Base-by-base conservation (phyloP, 2,888 invertebrate genomes). In the Pandemis cinnamomeana region DNA sequence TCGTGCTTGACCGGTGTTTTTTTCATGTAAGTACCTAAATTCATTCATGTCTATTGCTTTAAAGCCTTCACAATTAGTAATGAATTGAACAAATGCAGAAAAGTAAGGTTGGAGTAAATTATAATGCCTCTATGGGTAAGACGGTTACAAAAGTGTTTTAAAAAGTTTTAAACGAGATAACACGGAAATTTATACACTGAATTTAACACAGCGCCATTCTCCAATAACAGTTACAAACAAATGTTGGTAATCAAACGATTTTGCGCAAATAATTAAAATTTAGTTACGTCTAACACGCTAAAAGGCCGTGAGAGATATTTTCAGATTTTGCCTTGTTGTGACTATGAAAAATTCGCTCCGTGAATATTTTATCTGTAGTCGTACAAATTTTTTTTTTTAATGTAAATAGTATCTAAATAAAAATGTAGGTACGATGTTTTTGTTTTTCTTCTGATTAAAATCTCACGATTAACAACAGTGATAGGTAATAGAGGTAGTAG, bases 251-350 rank as follows among this genome's bases (percentile, higher is more conserved):
- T 89, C 87, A 73, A 85, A 85, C 83, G 87, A 90, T 90, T 90
- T 89, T 86, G 89, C 91, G 89, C 87, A 85, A 84, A 86, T 80
- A 89, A 92, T 92, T 91, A 89, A 86, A 86, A 86, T 87, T 90
- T 90, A 82, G 87, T 87, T 88, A 83, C 89, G 88, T 86, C 81
- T 86, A 27, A 67, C 66, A 83, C 85, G 20, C 62, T 61, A 15
- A 48, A 51, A 13, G 53, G 64, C 70, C 73, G 73, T 73, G 69
- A 55, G 70, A 73, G 13, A 11, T 68, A 36, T 60, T 73, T 66
- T 58, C 20, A 58, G 27, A 4, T 10, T 7, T 58, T 58, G 27
- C 58, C 27, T 58, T 27, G 58, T 58, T 58, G 58, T 11, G 58
- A 27, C 2, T 58, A 11, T 53, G 11, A 8, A 15, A 15, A 55